phyloP scores from a whole-genome alignment of 2,113 vertebrate genomes.

The Cyphomyrus plagiostoma region DNA sequence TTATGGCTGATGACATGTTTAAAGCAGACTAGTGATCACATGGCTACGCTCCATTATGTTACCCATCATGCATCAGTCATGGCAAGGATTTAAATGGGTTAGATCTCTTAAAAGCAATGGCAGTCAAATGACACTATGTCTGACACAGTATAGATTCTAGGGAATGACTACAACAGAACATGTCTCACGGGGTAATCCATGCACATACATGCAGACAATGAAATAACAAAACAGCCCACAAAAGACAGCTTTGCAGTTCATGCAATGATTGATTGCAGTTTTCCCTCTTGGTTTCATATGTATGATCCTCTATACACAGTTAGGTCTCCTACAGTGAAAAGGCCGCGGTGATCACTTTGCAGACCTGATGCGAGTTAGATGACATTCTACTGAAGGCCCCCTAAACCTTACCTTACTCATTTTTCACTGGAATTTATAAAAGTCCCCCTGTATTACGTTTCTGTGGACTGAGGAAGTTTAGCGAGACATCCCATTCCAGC shows the following conservation, averaged over 20 bases:
- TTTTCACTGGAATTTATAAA: constrained; percentile 17
- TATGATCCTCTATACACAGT: background rate
- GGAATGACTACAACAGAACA: background rate
- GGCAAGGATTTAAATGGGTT: background rate
- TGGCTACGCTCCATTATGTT: background rate
- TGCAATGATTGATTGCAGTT: background rate
- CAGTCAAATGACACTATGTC: background rate
- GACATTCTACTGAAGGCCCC: constrained; percentile 15
- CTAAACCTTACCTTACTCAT: constrained; percentile 30
- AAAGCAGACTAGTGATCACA: background rate
- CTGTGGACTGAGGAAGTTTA: constrained; percentile 14
- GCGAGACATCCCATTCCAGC: constrained; percentile 26
- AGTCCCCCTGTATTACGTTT: constrained; percentile 7
- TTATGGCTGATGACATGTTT: background rate
- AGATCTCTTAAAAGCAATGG: background rate
- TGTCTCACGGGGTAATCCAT: background rate
- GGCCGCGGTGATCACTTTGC: constrained; percentile 6
- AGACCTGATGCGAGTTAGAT: constrained; percentile 18
- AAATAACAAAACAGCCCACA: constrained; percentile 4
- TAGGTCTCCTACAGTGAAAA: background rate
- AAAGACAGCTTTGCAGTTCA: background rate
- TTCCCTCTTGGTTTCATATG: background rate
- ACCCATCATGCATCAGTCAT: background rate
- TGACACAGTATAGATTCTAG: background rate
- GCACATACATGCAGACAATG: background rate